Conservation (phyloP, 2,888 invertebrate genomes). For the Strigamia maritima region DNA sequence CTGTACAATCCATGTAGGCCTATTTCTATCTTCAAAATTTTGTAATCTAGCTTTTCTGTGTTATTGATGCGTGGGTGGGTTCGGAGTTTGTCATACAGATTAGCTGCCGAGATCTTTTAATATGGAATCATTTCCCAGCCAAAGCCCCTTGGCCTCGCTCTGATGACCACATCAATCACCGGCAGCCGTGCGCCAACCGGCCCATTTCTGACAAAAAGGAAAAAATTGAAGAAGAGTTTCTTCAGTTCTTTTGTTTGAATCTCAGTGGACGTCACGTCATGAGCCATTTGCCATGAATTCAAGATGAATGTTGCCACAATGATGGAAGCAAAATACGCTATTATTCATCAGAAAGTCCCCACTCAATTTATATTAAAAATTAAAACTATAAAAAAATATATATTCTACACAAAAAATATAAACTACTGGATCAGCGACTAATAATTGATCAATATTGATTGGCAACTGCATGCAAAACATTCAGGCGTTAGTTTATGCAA, state of each 20-base stretch:
- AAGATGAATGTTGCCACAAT: conserved; percentile 25
- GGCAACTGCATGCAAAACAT: too few species aligned
- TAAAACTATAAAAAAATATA: neutral
- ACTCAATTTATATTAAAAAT: neutral
- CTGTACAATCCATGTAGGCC: too few species aligned
- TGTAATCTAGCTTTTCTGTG: neutral
- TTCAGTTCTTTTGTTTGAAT: conserved; percentile 15
- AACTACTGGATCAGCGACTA: neutral
- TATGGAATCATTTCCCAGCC: conserved; percentile 31
- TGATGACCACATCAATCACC: conserved; percentile 34
- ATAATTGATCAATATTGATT: neutral
- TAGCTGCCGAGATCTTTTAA: conserved; percentile 30
- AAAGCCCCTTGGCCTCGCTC: conserved; percentile 28
- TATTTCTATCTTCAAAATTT: too few species aligned
- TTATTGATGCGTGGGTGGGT: conserved; percentile 18
- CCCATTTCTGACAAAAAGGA: conserved; percentile 7
- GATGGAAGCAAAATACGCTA: neutral
- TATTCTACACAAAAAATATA: neutral
- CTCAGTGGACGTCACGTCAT: conserved; percentile 30
- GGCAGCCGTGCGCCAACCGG: conserved; percentile 19
- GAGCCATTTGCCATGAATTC: conserved; percentile 29
- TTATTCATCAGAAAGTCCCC: neutral
- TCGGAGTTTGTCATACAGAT: neutral
- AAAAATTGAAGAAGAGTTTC: conserved; percentile 16
- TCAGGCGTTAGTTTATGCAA: too few species aligned